Base-by-base conservation (phyloP, 2,113 vertebrate species). In the Paraplagusia blochii region DNA sequence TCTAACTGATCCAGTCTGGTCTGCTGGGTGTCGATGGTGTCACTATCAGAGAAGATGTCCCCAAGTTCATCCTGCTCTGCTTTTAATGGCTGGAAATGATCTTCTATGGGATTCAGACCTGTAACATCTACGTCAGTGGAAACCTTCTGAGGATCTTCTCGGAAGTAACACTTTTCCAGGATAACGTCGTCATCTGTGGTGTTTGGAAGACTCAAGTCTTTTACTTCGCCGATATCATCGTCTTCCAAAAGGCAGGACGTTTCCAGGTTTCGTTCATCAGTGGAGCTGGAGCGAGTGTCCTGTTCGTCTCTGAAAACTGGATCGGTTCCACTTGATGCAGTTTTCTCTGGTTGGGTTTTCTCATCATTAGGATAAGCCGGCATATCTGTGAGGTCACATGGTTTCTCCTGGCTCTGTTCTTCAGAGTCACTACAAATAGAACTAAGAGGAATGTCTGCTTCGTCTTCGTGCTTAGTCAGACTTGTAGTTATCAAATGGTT, bases 401-500 rank as follows among this genome's bases (percentile, higher is more conserved):
- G n/a, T 62, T 4, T 35, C 49, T 75, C 74, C 35, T 48, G 5
- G 0, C 13, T 39, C 2, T 35, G 46, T 14, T 67, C 55, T 15
- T 71, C 57, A 33, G 74, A 44, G 44, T 82, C 63, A 39, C 18
- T 60, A 14, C 58, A 68, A 57, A 79, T 69, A 8, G 69, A 65
- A 19, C 72, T 81, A n/a, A 66, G 49, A 55, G 79, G 59, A 44
- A 76, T 48, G 44, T 43, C 36, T 44, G 72, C 45, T 2, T n/a
- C 15, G 18, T 9, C 17, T 1, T 49, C 51, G 35, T 53, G 44
- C 15, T 61, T 51, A 16, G 59, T 14, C 46, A 67, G 44, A 69
- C 34, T n/a, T 6, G n/a, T 33, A 11, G 35, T 38, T 51, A 59
- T 58, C 33, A 18, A 46, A 16, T 15, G 7, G 9, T 40, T 33